Percentiles rank a stretch among this genome's conserved stretches.
These are phyloP conservation scores for Charadrius vociferus DNA, from an alignment of 2,113 vertebrate species.

Conservation along the genomic window DNA sequence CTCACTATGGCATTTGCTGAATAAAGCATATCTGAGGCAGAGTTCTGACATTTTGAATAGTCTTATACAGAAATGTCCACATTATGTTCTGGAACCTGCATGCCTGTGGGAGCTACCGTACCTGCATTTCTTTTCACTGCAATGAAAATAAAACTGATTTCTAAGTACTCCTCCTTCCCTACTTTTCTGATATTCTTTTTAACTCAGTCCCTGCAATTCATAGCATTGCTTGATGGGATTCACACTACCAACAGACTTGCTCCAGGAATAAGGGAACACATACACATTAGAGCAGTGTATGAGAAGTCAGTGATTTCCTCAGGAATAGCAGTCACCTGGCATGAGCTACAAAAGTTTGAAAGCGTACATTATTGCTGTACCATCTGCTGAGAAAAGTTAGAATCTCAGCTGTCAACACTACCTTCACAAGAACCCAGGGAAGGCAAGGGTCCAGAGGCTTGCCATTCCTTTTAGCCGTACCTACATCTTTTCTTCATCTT, in stretches of 20 bases:
- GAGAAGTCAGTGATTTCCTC: not conserved
- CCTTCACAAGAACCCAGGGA: not conserved
- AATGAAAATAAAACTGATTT: not conserved
- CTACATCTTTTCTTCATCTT: not conserved
- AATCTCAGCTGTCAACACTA: not conserved
- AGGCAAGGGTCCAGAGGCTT: not conserved
- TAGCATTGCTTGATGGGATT: not conserved
- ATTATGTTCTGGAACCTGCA: not conserved
- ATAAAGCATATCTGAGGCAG: not conserved
- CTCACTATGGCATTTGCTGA: not conserved
- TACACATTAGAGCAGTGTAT: rapidly evolving
- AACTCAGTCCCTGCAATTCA: not conserved
- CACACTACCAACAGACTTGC: not conserved
- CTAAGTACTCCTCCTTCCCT: not conserved
- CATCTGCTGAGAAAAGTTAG: not conserved
- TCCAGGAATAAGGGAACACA: not conserved
- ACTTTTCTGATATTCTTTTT: not conserved
- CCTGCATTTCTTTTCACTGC: not conserved
- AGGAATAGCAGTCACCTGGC: not conserved
- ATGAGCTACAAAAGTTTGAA: not conserved
- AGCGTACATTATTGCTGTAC: not conserved
- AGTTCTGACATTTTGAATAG: not conserved
- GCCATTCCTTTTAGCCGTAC: not conserved
- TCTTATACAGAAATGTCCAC: not conserved
- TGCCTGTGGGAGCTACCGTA: not conserved